phyloP scores from a whole-genome alignment of 2,888 invertebrate genomes.

The Meiosimyza decipiens region DNA sequence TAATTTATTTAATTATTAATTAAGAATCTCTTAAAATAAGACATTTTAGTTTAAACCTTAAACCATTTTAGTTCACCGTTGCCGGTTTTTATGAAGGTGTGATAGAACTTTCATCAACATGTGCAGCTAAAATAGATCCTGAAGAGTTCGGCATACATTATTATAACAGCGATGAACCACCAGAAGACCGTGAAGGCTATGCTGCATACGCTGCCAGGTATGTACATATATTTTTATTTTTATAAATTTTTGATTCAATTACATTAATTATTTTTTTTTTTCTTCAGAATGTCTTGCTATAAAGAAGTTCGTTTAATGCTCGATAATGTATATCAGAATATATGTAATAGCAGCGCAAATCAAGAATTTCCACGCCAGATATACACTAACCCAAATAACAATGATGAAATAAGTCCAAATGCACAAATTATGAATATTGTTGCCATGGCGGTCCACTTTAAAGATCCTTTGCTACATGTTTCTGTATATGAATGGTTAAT shows the following conservation, averaged over 20 bases:
- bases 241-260: neutral
- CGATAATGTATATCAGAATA: slow-evolving; percentile 68
- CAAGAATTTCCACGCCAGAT: slow-evolving; percentile 50
- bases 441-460: slow-evolving; percentile 74
- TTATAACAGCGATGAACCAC: slow-evolving; percentile 85
- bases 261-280: neutral
- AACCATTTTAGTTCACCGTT: slow-evolving; percentile 70
- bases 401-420: slow-evolving; percentile 52
- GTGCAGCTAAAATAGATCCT: slow-evolving; percentile 89
- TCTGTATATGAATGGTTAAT: slow-evolving; percentile 95
- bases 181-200: slow-evolving; percentile 86
- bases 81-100: slow-evolving; percentile 89
- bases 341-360: slow-evolving; percentile 56
- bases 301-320: slow-evolving; percentile 85
- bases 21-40: neutral
- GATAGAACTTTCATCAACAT: slow-evolving; percentile 86
- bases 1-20: neutral
- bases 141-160: slow-evolving; percentile 88
- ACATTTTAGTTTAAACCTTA: neutral
- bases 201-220: slow-evolving; percentile 75
- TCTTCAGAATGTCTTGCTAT: slow-evolving; percentile 84
- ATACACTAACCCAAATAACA: slow-evolving; percentile 36
- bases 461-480: slow-evolving; percentile 91
- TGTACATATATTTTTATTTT: slow-evolving; percentile 6
- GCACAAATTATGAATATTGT: slow-evolving; percentile 73